Percentiles rank a stretch among this genome's conserved stretches.
Evolutionary conservation across 2,113 vertebrate genomes (phyloP).

Genomic region (Glaucomys volans): DNA sequence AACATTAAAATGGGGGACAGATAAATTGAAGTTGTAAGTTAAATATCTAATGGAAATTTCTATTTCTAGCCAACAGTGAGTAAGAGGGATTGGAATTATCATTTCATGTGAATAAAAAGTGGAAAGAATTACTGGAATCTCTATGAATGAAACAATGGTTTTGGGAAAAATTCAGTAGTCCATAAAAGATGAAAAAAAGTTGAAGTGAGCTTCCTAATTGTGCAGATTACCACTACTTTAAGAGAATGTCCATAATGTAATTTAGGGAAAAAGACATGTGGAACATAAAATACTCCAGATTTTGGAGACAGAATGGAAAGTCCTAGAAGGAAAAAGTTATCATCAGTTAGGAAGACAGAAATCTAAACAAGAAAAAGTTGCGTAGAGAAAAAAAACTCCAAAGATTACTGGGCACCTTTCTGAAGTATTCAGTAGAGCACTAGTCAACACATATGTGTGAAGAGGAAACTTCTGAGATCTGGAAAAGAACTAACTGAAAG

Average conservation of each 20-base stretch:
- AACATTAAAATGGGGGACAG: not conserved
- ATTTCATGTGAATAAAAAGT: not conserved
- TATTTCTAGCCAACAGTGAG: not conserved
- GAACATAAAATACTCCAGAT: not conserved
- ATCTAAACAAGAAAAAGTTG: not conserved
- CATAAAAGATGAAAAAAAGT: not conserved
- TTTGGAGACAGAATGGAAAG: not conserved
- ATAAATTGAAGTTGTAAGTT: not conserved
- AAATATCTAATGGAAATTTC: not conserved
- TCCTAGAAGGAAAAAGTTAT: not conserved
- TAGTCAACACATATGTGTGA: not conserved
- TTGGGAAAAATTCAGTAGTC: not conserved
- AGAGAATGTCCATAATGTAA: not conserved
- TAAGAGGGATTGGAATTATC: not conserved
- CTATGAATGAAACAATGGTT: not conserved
- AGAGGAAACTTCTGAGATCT: not conserved
- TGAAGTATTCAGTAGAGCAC: not conserved
- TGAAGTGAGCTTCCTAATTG: not conserved
- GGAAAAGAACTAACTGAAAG: not conserved
- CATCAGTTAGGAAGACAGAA: not conserved
- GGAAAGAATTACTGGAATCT: not conserved
- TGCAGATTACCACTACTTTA: not conserved
- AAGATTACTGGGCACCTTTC: no score
- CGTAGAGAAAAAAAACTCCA: not conserved
- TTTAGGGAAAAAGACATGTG: not conserved